phyloP scores from a whole-genome alignment of 2,797 vertebrate genomes.

The Anolis apletophallus region DNA sequence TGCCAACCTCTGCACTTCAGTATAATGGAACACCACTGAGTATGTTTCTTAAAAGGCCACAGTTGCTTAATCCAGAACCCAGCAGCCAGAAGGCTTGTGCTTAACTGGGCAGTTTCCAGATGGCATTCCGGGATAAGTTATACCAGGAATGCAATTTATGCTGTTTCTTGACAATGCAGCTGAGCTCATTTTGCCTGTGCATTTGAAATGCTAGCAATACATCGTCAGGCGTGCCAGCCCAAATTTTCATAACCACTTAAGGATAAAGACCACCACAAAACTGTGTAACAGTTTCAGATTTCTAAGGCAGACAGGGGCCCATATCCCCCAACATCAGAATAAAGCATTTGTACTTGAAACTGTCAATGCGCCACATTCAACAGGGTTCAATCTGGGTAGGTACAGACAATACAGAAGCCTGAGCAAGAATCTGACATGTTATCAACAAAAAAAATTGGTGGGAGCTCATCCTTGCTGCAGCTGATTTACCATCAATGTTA shows the following conservation, averaged over 20 bases:
- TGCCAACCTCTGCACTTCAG: not conserved
- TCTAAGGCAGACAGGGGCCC: not conserved
- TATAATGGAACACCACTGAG: not conserved
- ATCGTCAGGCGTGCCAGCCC: not conserved
- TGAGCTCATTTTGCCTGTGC: not conserved
- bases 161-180: slow-evolving; percentile 7
- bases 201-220: slow-evolving; percentile 25
- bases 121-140: not conserved
- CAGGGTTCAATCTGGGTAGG: not conserved
- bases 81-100: not conserved
- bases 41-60: not conserved
- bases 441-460: not conserved
- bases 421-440: not conserved
- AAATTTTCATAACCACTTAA: slow-evolving; percentile 24
- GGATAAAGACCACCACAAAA: slow-evolving; percentile 1
- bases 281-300: slow-evolving; percentile 2
- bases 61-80: slow-evolving; percentile 3
- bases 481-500: not conserved
- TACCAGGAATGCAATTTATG: not conserved
- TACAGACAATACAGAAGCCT: not conserved
- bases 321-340: not conserved
- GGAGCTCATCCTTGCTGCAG: not conserved
- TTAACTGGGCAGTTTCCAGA: slow-evolving; percentile 3
- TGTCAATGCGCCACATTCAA: not conserved
- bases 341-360: not conserved